Evolutionary conservation across 2,797 vertebrate genomes (phyloP).

Genomic region (Erpetoichthys calabaricus): DNA sequence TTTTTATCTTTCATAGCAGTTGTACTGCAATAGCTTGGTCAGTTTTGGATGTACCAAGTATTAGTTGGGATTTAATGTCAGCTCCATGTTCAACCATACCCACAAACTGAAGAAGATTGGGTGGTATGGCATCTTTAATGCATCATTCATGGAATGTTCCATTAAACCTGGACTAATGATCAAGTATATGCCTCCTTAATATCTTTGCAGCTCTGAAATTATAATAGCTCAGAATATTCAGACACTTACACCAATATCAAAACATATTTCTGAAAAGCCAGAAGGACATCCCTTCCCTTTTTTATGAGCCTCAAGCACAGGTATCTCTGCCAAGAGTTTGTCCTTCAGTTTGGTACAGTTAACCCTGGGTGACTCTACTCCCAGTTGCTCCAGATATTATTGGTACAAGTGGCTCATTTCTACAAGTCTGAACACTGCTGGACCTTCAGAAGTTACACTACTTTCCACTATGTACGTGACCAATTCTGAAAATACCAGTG

Average conservation of each 20-base stretch:
- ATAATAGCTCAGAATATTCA: slow-evolving; percentile 6
- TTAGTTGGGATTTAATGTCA: slow-evolving; percentile 11
- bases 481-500: slow-evolving; percentile 10
- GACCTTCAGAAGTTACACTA: too few species aligned
- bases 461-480: slow-evolving; percentile 6
- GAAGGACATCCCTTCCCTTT: slow-evolving; percentile 6
- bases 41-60: not conserved
- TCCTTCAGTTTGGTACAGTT: slow-evolving; percentile 8
- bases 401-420: not conserved
- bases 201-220: slow-evolving; percentile 6
- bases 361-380: slow-evolving; percentile 1
- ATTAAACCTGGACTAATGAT: slow-evolving; percentile 9
- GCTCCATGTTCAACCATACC: slow-evolving; percentile 10
- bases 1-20: not conserved
- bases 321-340: not conserved
- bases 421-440: slow-evolving; percentile 6
- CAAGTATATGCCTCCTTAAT: slow-evolving; percentile 1
- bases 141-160: slow-evolving; percentile 5
- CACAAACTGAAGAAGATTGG: slow-evolving; percentile 8
- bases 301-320: slow-evolving; percentile 3
- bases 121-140: slow-evolving; percentile 4
- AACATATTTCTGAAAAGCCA: slow-evolving; percentile 8
- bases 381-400: slow-evolving; percentile 3
- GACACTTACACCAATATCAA: not conserved
- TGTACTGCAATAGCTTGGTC: not conserved